Percentiles rank a stretch among this genome's conserved stretches.
Conservation (phyloP, 1,140 invertebrate species). For the Drosophila navojoa region DNA sequence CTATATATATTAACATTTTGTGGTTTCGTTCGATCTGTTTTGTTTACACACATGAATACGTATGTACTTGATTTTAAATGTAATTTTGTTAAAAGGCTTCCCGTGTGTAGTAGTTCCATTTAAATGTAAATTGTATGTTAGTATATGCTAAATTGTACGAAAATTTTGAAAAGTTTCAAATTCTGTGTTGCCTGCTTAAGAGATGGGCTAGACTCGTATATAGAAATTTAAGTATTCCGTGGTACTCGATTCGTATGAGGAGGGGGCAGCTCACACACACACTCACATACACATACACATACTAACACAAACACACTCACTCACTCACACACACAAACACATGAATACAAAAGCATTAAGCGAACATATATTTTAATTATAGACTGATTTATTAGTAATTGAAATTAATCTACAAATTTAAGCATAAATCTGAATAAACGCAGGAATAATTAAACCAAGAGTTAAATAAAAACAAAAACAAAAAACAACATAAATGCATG, state of each 20-base stretch:
- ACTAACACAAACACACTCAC: slow-evolving; percentile 29
- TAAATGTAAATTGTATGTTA: slow-evolving; percentile 53
- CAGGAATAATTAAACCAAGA: slow-evolving; percentile 72
- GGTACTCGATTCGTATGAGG: slow-evolving; percentile 34
- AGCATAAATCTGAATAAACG: slow-evolving; percentile 80
- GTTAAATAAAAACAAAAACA: slow-evolving; percentile 40
- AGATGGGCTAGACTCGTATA: slow-evolving; percentile 13
- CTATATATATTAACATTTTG: slow-evolving; percentile 9
- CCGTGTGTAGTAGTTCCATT: slow-evolving; percentile 35
- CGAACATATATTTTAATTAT: slow-evolving; percentile 83
- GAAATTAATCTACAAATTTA: slow-evolving; percentile 82
- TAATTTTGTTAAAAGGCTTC: slow-evolving; percentile 58
- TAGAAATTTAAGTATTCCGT: slow-evolving; percentile 57
- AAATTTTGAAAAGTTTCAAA: slow-evolving; percentile 13
- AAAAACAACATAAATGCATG: slow-evolving; percentile 6
- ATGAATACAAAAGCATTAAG: slow-evolving; percentile 74
- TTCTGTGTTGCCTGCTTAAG: slow-evolving; percentile 35
- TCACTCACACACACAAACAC: slow-evolving; percentile 34
- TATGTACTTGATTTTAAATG: slow-evolving; percentile 55
- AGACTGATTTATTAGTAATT: slow-evolving; percentile 83
- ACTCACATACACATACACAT: slow-evolving; percentile 33
- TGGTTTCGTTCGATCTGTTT: slow-evolving; percentile 46
- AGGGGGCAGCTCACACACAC: slow-evolving; percentile 59
- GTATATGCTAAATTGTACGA: slow-evolving; percentile 22
- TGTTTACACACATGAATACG: slow-evolving; percentile 29